Conservation (phyloP, 2,888 invertebrate genomes). For the Lycophotia porphyrea region DNA sequence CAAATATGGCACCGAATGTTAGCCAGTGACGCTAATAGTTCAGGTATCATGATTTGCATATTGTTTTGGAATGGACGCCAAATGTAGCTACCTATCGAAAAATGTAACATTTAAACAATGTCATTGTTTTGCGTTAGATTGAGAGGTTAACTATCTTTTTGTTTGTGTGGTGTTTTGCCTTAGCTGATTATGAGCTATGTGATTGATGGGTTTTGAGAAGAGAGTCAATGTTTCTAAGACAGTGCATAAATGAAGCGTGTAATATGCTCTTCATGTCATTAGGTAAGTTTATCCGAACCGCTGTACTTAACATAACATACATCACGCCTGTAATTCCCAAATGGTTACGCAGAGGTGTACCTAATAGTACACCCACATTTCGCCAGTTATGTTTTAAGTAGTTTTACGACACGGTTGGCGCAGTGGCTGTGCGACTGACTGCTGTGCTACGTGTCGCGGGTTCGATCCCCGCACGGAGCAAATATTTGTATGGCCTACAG, state of each 20-base stretch:
- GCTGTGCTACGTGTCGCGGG: no score
- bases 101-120: conserved; percentile 10
- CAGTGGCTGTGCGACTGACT: no score
- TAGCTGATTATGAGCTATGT: background rate
- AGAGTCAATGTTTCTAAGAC: background rate
- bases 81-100: conserved; percentile 4
- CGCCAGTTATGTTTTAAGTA: no score
- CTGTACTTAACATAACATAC: background rate
- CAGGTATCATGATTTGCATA: conserved; percentile 12
- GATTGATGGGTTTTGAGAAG: background rate
- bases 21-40: conserved; percentile 10
- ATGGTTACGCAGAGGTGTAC: background rate
- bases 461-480: no score
- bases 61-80: background rate
- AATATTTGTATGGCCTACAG: no score
- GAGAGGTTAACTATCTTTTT: background rate
- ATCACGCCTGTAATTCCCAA: background rate
- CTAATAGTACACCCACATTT: no score
- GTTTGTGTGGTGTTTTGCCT: background rate
- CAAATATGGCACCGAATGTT: conserved; percentile 36
- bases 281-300: background rate
- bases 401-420: no score
- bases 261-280: background rate
- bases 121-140: conserved; percentile 13
- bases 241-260: background rate